Evolutionary conservation across 2,797 vertebrate species (phyloP).

Genomic region (Oryzias dopingdopingensis): DNA sequence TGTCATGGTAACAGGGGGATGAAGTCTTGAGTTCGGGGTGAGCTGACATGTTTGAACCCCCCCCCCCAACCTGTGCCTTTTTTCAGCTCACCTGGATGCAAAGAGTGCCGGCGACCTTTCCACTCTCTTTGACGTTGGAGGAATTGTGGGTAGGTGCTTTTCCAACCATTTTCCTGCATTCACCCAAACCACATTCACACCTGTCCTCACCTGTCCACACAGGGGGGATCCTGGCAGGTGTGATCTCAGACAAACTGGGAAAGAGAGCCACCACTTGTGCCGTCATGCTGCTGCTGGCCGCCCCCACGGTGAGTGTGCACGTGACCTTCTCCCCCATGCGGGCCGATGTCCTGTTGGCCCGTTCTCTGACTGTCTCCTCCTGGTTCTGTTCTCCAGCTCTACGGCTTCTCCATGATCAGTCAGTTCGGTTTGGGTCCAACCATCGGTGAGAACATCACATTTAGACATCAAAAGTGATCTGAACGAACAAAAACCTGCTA

Average conservation of each 20-base stretch:
- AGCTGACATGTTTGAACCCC: not conserved
- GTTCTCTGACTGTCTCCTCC: slow-evolving; percentile 46
- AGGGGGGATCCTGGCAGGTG: slow-evolving; percentile 89
- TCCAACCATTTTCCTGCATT: not conserved
- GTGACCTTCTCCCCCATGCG: not conserved
- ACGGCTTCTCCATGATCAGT: slow-evolving; percentile 81
- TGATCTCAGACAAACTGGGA: slow-evolving; percentile 86
- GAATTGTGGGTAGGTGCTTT: slow-evolving; percentile 84
- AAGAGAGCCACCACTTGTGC: slow-evolving; percentile 92
- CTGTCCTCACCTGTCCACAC: not conserved
- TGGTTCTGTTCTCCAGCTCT: slow-evolving; percentile 66
- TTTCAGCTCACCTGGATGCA: slow-evolving; percentile 85
- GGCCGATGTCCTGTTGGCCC: slow-evolving; percentile 39
- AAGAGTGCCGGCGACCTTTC: slow-evolving; percentile 91
- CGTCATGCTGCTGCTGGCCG: slow-evolving; percentile 87
- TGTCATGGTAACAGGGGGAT: too few species aligned
- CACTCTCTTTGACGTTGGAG: slow-evolving; percentile 93
- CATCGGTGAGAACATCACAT: slow-evolving; percentile 62
- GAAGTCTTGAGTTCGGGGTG: too few species aligned
- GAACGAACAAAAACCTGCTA: too few species aligned
- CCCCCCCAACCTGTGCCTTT: slow-evolving; percentile 22
- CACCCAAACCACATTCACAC: too few species aligned
- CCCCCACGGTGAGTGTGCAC: slow-evolving; percentile 83
- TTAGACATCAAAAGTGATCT: too few species aligned
- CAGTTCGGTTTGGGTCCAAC: slow-evolving; percentile 75